phyloP scores from a whole-genome alignment of 2,888 invertebrate genomes.

The Pseudococcus longispinus region DNA sequence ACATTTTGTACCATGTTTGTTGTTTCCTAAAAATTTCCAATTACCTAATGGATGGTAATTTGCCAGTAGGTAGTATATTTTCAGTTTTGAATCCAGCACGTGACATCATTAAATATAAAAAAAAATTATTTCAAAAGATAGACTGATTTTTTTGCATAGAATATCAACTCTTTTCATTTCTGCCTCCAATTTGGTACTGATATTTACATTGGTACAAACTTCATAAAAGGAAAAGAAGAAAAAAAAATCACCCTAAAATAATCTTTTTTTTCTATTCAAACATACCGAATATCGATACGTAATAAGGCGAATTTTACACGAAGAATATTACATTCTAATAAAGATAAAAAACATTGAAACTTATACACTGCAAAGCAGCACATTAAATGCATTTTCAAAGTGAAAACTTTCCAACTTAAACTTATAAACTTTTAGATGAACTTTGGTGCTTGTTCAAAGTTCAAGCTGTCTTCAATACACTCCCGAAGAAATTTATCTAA shows the following conservation, averaged over 20 bases:
- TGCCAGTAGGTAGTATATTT: not conserved
- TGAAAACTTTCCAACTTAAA: not conserved
- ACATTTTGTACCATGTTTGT: not conserved
- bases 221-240: not conserved
- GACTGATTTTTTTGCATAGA: too few species aligned
- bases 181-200: not conserved
- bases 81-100: not conserved
- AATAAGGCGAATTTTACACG: not conserved
- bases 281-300: not conserved
- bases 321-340: not conserved
- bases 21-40: not conserved
- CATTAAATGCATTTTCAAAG: conserved; percentile 5
- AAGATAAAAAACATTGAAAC: conserved; percentile 5
- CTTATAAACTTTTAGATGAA: conserved; percentile 16
- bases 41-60: not conserved
- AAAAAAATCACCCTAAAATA: not conserved
- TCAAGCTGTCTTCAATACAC: not conserved
- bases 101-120: too few species aligned
- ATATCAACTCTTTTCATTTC: too few species aligned
- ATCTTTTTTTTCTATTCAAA: not conserved
- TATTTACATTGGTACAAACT: not conserved
- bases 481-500: not conserved
- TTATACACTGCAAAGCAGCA: not conserved
- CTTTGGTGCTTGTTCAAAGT: conserved; percentile 9
- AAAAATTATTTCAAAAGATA: not conserved